Percentiles rank a stretch among this genome's conserved stretches.
phyloP scores from a whole-genome alignment of 2,113 vertebrate species.

The Neofelis nebulosa region DNA sequence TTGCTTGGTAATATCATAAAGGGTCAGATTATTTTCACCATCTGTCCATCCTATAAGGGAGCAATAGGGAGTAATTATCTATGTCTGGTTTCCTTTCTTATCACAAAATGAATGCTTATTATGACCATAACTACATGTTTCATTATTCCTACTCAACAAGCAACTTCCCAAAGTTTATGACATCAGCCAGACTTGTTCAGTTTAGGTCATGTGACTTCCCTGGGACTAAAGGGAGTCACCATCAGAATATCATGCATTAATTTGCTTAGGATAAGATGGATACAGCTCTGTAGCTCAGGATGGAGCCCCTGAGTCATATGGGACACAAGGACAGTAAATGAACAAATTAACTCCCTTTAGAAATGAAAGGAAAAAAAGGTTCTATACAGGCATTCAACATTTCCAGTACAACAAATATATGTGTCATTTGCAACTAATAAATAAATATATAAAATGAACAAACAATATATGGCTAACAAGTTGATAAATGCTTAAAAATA shows the following conservation, averaged over 20 bases:
- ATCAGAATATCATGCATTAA: background rate
- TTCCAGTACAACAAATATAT: background rate
- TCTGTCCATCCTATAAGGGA: background rate
- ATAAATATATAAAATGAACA: background rate
- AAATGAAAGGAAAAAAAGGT: background rate
- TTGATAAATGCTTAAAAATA: background rate
- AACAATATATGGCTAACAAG: background rate
- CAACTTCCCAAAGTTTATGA: background rate
- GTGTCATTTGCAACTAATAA: background rate
- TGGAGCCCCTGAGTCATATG: background rate
- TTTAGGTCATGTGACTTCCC: background rate
- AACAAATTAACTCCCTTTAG: background rate
- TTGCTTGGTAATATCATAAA: background rate
- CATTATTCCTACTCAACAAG: background rate
- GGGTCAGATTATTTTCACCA: background rate
- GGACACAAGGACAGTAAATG: background rate
- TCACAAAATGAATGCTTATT: background rate
- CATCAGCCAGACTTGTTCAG: background rate
- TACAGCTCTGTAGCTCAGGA: background rate
- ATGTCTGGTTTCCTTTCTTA: background rate
- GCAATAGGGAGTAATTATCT: background rate
- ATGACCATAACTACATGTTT: background rate
- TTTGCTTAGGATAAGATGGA: background rate
- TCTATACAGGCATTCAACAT: background rate
- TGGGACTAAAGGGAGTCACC: background rate